phyloP scores from a whole-genome alignment of 2,888 invertebrate species.

The Euplexia lucipara region DNA sequence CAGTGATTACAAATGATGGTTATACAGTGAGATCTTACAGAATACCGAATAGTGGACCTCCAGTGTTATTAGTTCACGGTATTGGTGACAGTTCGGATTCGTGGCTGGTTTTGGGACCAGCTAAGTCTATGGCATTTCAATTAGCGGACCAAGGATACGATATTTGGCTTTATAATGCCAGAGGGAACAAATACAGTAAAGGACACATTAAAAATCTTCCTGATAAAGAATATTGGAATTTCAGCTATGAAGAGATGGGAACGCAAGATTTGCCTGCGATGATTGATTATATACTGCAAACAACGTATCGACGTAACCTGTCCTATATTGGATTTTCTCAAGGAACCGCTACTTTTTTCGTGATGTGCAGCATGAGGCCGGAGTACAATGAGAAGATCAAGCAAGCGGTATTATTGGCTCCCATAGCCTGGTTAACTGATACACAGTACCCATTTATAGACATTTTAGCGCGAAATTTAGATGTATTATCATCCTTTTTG shows the following conservation, averaged over 20 bases:
- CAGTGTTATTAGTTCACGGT: slow-evolving; percentile 83
- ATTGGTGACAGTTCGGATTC: slow-evolving; percentile 85
- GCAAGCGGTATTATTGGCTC: slow-evolving; percentile 82
- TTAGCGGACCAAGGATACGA: slow-evolving; percentile 81
- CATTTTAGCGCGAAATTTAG: slow-evolving; percentile 71
- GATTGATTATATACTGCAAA: slow-evolving; percentile 79
- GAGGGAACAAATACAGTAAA: slow-evolving; percentile 85
- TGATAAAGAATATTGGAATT: slow-evolving; percentile 80
- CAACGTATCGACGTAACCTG: slow-evolving; percentile 71
- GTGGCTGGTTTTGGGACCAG: slow-evolving; percentile 83
- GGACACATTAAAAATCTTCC: slow-evolving; percentile 73
- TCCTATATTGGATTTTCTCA: slow-evolving; percentile 86
- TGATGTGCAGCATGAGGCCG: slow-evolving; percentile 80
- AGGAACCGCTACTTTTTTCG: slow-evolving; percentile 83
- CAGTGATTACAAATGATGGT: slow-evolving; percentile 81
- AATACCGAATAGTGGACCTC: slow-evolving; percentile 79
- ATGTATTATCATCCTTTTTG: slow-evolving; percentile 67
- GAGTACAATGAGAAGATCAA: slow-evolving; percentile 83
- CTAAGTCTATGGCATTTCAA: slow-evolving; percentile 78
- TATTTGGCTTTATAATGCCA: slow-evolving; percentile 83
- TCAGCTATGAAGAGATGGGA: slow-evolving; percentile 86
- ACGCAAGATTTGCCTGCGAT: slow-evolving; percentile 81
- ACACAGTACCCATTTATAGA: slow-evolving; percentile 77
- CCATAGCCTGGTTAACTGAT: slow-evolving; percentile 79
- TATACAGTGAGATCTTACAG: slow-evolving; percentile 79